These are phyloP conservation scores for human DNA, from an alignment of 2,113 vertebrate species.

Conservation along the genomic window DNA sequence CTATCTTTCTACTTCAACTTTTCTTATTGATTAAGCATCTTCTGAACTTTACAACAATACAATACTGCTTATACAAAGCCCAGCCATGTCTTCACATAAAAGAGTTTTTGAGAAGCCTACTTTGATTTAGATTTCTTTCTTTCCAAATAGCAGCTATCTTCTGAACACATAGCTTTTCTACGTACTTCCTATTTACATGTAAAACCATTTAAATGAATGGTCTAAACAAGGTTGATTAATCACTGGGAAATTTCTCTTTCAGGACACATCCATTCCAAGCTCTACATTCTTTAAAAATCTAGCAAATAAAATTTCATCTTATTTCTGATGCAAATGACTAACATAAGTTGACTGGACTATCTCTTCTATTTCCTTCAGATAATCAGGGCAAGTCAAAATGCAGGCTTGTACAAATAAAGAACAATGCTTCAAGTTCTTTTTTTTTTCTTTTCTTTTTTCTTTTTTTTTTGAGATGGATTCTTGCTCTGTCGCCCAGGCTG, in stretches of 20 bases:
- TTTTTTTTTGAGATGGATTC: no score
- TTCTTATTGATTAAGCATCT: slow-evolving; percentile 75
- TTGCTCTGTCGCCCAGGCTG: no score
- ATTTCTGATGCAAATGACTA: neutral
- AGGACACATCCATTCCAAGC: neutral
- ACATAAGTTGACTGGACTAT: neutral
- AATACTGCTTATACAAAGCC: slow-evolving; percentile 19
- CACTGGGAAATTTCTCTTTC: neutral
- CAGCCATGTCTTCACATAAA: slow-evolving; percentile 43
- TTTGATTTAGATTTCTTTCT: slow-evolving; percentile 75
- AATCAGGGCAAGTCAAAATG: rapidly evolving
- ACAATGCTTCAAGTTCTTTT: neutral
- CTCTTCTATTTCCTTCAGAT: neutral
- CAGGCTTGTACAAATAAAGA: neutral
- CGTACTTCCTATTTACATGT: slow-evolving; percentile 50
- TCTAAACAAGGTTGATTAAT: neutral
- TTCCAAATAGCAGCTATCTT: slow-evolving; percentile 68
- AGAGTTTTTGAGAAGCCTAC: slow-evolving; percentile 65
- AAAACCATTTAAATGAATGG: neutral
- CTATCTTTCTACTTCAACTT: slow-evolving; percentile 48
- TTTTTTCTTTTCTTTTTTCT: no score
- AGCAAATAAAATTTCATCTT: neutral
- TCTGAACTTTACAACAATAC: slow-evolving; percentile 49
- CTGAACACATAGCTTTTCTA: neutral
- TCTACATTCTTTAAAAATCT: neutral